A percentile compares a stretch with the other conserved stretches of the same genome.
These are phyloP conservation scores for Glaucopsyche alexis DNA, from an alignment of 2,888 invertebrate genomes.

Conservation along the genomic window DNA sequence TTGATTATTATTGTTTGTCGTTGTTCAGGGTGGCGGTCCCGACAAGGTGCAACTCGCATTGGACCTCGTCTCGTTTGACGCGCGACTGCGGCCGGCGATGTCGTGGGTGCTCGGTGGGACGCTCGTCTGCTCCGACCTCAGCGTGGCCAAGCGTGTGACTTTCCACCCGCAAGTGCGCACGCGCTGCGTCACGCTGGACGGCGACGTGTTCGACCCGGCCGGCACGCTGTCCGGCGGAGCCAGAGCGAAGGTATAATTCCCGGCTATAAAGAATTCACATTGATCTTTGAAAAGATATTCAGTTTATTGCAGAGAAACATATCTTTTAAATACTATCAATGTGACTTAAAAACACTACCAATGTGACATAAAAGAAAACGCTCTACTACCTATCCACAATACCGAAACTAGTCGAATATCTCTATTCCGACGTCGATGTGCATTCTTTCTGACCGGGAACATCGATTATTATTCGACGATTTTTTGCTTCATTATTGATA, in stretches of 20 bases:
- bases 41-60: constrained; percentile 91
- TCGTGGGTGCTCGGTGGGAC: constrained; percentile 92
- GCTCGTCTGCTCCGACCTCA: constrained; percentile 91
- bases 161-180: constrained; percentile 85
- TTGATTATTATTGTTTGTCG: no score
- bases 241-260: constrained; percentile 66
- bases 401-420: no score
- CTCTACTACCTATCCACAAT: no score
- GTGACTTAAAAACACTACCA: no score
- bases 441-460: no score
- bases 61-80: constrained; percentile 86
- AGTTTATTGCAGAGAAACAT: no score
- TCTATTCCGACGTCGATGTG: no score
- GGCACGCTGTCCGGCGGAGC: constrained; percentile 96
- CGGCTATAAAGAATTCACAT: no score
- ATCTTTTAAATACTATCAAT: no score
- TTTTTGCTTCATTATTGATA: no score
- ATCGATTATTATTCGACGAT: no score
- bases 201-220: constrained; percentile 94
- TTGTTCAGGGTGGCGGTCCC: constrained; percentile 79
- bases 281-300: background rate
- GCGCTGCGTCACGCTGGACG: constrained; percentile 92
- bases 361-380: no score
- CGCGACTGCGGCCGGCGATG: constrained; percentile 86
- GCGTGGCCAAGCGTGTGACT: constrained; percentile 89